These are phyloP conservation scores for Aphidius ervi DNA, from an alignment of 1,140 invertebrate genomes.

Conservation along the genomic window DNA sequence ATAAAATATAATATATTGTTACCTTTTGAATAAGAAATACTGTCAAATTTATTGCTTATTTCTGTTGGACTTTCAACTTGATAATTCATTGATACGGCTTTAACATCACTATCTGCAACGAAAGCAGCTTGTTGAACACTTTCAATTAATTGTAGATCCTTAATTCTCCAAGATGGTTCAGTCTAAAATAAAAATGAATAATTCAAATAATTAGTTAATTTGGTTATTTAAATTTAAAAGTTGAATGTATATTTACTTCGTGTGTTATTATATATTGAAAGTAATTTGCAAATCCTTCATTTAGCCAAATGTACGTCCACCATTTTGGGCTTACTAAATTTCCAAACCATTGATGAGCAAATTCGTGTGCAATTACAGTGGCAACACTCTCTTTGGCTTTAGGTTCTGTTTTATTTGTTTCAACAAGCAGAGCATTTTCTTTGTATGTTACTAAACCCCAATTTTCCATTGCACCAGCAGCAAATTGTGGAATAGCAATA, in stretches of 20 bases:
- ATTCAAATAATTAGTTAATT: not conserved
- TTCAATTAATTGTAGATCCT: constrained; percentile 72
- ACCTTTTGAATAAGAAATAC: constrained; percentile 72
- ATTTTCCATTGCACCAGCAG: constrained; percentile 82
- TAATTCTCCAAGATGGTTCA: constrained; percentile 67
- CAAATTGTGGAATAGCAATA: constrained; percentile 72
- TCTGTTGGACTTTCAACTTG: constrained; percentile 67
- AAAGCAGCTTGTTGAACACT: constrained; percentile 64
- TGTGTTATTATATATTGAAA: constrained; percentile 67
- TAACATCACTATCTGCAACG: constrained; percentile 60
- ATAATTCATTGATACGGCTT: constrained; percentile 72
- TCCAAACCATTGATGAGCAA: constrained; percentile 62
- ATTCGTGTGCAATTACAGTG: constrained; percentile 61
- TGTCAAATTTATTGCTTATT: constrained; percentile 74
- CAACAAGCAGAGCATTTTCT: constrained; percentile 58
- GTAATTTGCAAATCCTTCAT: constrained; percentile 67
- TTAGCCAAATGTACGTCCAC: constrained; percentile 67
- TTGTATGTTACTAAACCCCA: constrained; percentile 56
- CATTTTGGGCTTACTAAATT: constrained; percentile 61
- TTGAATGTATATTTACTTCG: constrained; percentile 28
- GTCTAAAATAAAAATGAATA: constrained; percentile 45
- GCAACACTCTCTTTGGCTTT: constrained; percentile 53
- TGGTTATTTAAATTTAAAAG: not conserved
- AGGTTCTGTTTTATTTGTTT: constrained; percentile 50
- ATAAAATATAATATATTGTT: constrained; percentile 25